phyloP scores from a whole-genome alignment of 2,113 vertebrate species.

The Crocuta crocuta region DNA sequence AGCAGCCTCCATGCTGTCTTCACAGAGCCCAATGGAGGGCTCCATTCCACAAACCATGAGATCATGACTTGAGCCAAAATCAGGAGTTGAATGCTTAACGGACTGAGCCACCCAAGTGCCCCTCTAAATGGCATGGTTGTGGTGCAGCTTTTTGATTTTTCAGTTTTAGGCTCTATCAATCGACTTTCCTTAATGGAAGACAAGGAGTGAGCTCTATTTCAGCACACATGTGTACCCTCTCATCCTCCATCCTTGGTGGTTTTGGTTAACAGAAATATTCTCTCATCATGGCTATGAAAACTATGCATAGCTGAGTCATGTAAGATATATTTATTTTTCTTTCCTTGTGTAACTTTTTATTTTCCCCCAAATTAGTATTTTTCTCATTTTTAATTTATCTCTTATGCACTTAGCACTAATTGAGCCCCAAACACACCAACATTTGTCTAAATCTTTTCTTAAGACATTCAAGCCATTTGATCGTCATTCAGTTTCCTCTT shows the following conservation, averaged over 20 bases:
- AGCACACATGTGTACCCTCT: rapidly evolving
- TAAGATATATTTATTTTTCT: neutral
- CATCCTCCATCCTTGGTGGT: neutral
- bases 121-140: neutral
- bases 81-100: too few relatives aligned
- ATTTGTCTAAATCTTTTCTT: neutral
- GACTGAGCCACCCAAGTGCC: too few relatives aligned
- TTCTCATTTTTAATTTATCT: neutral
- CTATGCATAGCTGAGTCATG: neutral
- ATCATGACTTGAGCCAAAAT: too few relatives aligned
- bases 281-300: neutral
- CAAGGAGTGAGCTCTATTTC: neutral
- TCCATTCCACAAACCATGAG: too few relatives aligned
- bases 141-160: neutral
- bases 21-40: too few relatives aligned
- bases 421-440: neutral
- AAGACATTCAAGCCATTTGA: neutral
- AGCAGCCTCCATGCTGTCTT: too few relatives aligned
- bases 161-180: neutral
- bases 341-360: neutral
- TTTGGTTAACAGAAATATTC: neutral
- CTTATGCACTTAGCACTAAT: neutral
- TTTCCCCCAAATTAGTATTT: neutral
- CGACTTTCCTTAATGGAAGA: neutral
- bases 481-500: neutral